Evolutionary conservation across 2,113 vertebrate species (phyloP).

Genomic region (Pterocles burchelli): DNA sequence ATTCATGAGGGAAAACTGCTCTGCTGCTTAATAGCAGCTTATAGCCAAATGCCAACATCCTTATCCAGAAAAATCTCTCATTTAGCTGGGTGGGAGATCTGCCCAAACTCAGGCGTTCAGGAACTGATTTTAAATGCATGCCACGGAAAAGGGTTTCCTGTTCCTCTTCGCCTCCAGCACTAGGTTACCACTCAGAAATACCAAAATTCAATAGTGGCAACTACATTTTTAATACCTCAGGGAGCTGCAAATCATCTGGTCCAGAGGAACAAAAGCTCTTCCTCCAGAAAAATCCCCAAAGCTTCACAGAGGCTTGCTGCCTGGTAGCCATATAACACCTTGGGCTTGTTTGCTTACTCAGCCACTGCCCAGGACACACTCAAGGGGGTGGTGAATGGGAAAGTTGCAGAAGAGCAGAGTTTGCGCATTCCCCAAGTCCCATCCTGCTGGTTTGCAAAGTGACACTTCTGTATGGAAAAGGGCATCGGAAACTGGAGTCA

Average conservation of each 20-base stretch:
- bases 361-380: neutral
- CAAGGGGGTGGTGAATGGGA: neutral
- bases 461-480: neutral
- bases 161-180: constrained; percentile 21
- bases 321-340: neutral
- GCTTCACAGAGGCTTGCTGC: neutral
- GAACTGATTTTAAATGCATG: constrained; percentile 42
- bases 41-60: constrained; percentile 49
- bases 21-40: constrained; percentile 52
- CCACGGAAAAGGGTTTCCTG: constrained; percentile 31
- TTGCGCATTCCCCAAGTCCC: neutral
- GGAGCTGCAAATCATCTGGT: neutral
- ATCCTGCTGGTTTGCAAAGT: neutral
- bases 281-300: neutral
- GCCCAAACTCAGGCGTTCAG: constrained; percentile 36
- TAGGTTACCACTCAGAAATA: constrained; percentile 25
- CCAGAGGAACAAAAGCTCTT: neutral
- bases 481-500: neutral
- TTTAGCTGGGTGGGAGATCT: constrained; percentile 58
- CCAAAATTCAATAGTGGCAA: constrained; percentile 14
- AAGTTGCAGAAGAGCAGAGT: neutral
- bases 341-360: neutral
- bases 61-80: constrained; percentile 58
- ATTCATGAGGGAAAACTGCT: constrained; percentile 43
- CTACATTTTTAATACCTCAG: neutral